These are phyloP conservation scores for Morus bassanus DNA, from an alignment of 2,797 vertebrate genomes.

Conservation along the genomic window DNA sequence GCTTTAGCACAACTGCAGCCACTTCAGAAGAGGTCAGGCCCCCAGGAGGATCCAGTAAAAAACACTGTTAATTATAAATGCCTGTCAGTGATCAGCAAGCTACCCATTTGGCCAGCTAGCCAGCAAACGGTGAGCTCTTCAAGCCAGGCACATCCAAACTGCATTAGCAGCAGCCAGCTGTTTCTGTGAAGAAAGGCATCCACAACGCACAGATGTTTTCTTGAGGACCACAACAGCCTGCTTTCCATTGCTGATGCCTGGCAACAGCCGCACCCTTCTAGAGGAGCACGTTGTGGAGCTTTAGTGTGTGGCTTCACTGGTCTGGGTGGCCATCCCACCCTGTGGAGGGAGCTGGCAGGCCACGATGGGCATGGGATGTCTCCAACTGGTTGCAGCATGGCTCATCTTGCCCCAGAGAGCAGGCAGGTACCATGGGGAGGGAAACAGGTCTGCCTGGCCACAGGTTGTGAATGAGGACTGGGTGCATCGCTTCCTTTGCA, in stretches of 20 bases:
- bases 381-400: not conserved
- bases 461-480: too few relatives aligned
- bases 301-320: not conserved
- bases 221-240: not conserved
- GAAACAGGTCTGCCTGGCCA: not conserved
- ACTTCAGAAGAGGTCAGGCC: not conserved
- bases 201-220: not conserved
- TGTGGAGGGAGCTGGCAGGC: not conserved
- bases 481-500: not conserved
- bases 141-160: not conserved
- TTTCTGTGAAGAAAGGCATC: not conserved
- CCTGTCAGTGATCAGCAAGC: not conserved
- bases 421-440: not conserved
- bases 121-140: not conserved
- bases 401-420: not conserved
- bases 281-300: not conserved
- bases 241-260: not conserved
- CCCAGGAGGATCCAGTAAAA: not conserved
- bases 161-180: not conserved
- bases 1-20: not conserved
- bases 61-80: not conserved
- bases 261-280: not conserved
- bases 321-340: not conserved
- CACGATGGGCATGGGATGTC: rapidly evolving
- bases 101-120: not conserved